Conservation (phyloP, 2,113 vertebrate species). For the Trogon surrucura region DNA sequence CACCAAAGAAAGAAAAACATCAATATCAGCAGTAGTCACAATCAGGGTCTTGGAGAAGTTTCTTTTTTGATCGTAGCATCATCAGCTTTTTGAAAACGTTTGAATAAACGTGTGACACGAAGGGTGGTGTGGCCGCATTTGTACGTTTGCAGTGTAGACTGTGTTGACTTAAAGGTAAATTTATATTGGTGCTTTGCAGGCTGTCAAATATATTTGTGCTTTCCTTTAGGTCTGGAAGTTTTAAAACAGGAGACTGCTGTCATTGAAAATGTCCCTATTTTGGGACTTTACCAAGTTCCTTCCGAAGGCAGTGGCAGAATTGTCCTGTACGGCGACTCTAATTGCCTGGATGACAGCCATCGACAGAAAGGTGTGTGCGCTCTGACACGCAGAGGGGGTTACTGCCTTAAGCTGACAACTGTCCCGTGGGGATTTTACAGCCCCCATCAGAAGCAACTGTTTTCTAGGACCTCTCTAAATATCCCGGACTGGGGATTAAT, state of each 20-base stretch:
- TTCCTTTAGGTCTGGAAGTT: constrained; percentile 89
- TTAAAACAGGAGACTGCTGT: constrained; percentile 93
- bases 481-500: not conserved
- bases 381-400: rapidly evolving
- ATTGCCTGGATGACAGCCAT: constrained; percentile 98
- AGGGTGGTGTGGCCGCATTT: not conserved
- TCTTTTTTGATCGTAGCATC: not conserved
- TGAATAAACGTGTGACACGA: not conserved
- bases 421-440: not conserved
- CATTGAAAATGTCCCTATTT: constrained; percentile 91
- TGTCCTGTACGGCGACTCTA: constrained; percentile 94
- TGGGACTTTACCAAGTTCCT: constrained; percentile 93
- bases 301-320: constrained; percentile 91
- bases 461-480: not conserved
- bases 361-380: constrained; percentile 89
- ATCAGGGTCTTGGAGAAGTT: not conserved
- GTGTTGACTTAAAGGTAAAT: not conserved
- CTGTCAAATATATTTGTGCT: not conserved
- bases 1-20: not conserved
- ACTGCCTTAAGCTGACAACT: not conserved
- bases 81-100: not conserved
- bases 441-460: not conserved
- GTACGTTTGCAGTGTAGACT: not conserved
- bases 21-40: not conserved
- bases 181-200: not conserved